Conservation (phyloP, 1,140 invertebrate genomes). For the Oedothorax gibbosus region DNA sequence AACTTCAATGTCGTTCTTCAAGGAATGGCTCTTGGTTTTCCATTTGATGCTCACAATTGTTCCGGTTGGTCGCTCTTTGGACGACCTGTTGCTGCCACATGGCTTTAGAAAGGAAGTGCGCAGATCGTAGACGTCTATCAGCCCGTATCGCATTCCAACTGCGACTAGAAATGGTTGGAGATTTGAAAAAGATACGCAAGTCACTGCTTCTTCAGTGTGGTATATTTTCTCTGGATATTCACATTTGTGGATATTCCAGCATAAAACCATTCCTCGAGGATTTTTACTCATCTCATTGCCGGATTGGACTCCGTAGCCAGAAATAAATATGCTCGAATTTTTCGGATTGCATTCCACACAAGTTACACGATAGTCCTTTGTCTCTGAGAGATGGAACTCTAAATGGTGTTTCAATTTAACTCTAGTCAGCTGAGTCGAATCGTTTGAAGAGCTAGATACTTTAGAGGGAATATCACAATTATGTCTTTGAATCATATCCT, state of each 20-base stretch:
- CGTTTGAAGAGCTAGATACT: background rate
- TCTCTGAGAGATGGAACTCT: background rate
- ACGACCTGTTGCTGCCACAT: background rate
- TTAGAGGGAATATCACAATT: background rate
- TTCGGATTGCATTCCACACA: conserved; percentile 29
- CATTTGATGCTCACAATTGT: conserved; percentile 24
- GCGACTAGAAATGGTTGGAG: conserved; percentile 29
- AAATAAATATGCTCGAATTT: conserved; percentile 36
- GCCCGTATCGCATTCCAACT: conserved; percentile 48
- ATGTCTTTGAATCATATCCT: background rate
- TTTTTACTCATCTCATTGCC: background rate
- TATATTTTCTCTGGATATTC: conserved; percentile 48
- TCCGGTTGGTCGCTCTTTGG: conserved; percentile 13
- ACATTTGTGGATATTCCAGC: conserved; percentile 52
- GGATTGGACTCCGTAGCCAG: background rate
- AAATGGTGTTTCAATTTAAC: conserved; percentile 19
- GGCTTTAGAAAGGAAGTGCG: background rate
- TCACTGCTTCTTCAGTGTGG: conserved; percentile 27
- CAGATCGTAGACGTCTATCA: conserved; percentile 38
- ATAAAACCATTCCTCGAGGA: conserved; percentile 23
- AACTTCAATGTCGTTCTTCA: background rate
- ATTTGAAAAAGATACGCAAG: conserved; percentile 34
- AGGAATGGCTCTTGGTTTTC: conserved; percentile 25
- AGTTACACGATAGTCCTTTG: conserved; percentile 37
- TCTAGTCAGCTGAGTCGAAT: background rate